A percentile compares a stretch with the other conserved stretches of the same genome.
These are phyloP conservation scores for Copsychus sechellarum DNA, from an alignment of 2,113 vertebrate genomes.

Conservation along the genomic window DNA sequence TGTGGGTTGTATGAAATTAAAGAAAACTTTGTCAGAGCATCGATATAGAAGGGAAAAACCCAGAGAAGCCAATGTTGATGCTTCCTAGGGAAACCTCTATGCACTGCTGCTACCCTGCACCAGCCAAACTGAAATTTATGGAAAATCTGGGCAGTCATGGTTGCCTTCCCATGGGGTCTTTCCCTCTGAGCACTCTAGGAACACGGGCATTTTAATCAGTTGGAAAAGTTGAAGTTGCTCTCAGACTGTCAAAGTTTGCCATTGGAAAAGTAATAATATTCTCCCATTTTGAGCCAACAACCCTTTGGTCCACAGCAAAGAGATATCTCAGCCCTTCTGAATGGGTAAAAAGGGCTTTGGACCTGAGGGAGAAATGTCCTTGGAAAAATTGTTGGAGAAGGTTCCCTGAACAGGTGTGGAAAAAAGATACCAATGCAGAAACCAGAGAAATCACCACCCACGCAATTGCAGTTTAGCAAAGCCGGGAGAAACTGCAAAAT, in stretches of 20 bases:
- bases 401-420: not conserved
- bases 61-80: not conserved
- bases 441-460: not conserved
- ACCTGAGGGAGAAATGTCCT: not conserved
- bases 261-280: not conserved
- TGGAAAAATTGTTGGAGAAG: not conserved
- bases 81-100: not conserved
- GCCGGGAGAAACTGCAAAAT: not conserved
- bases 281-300: not conserved
- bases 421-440: not conserved
- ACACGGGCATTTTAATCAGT: not conserved
- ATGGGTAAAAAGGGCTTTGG: not conserved
- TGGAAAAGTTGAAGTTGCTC: not conserved
- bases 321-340: not conserved
- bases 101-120: not conserved
- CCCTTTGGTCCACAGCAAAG: not conserved
- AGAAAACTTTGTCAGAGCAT: not conserved
- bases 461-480: not conserved
- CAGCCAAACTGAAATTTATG: not conserved
- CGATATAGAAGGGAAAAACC: fast-evolving
- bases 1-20: not conserved
- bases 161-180: not conserved
- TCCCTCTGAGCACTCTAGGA: not conserved
- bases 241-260: not conserved
- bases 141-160: not conserved